Evolutionary conservation across 2,888 invertebrate species (phyloP), one percentile per base, ranked within the genome.

Genomic region (Caenorhabditis uteleia): DNA sequence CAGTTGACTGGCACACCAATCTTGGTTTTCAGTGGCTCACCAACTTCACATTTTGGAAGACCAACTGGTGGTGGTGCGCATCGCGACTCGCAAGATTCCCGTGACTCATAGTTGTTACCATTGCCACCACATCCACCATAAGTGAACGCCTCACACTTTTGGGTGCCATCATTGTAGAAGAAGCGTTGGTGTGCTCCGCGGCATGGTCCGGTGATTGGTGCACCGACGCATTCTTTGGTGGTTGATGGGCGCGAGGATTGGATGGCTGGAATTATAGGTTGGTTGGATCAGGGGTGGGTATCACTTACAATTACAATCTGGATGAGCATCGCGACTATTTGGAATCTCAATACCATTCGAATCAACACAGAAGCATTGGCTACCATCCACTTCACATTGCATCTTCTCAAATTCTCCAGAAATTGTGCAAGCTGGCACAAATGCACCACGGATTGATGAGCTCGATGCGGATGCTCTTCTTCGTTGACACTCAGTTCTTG

Each of bases 361-460:
- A 49, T 82, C 75, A 3, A 85, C 86, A 69, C 86, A 86, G 85
- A 86, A 86, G 72, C 86, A 86, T 70, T 84, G 84, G 25, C 82
- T 77, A 5, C 84, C 84, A 36, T 83, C 76, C 16, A 82, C 79
- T 75, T 86, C 85, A 68, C 86, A 86, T 73, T 85, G 80, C 39
- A 77, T 82, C 36, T 77, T 75, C 43, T 77, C 73, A 79, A 84
- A 86, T 29, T 77, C 77, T 5, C 84, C 85, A 29, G 77, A 76
- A 1, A 68, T 44, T n/a, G 82, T 79, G 71, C 86, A 86, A 8
- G 77, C 79, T 2, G 86, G 86, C 29, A 85, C 83, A 75, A 84
- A 86, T 26, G 83, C 84, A 39, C 84, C 84, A 21, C 82, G 84
- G 38, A 83, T 77, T 3, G 85, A 58, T 0, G 72, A 69, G 0